Percentiles rank a stretch among this genome's conserved stretches.
phyloP scores from a whole-genome alignment of 1,140 invertebrate genomes.

The Apocrypta bakeri region DNA sequence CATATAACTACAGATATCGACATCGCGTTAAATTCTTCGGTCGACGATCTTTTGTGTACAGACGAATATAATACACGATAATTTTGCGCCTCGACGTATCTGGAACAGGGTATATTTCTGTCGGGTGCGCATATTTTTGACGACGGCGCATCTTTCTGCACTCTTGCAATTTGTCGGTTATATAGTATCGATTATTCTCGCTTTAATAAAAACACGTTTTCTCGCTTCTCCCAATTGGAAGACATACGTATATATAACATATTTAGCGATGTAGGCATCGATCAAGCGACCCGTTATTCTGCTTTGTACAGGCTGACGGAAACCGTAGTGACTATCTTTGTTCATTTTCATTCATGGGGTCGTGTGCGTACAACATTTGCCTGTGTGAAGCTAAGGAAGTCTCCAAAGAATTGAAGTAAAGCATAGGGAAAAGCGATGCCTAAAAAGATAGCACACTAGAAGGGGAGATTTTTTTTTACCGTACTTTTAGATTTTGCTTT shows the following conservation, averaged over 20 bases:
- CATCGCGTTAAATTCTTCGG: not conserved
- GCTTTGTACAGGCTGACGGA: not conserved
- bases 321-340: not conserved
- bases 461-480: too few species aligned
- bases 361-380: too few species aligned
- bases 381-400: too few species aligned
- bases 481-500: too few species aligned
- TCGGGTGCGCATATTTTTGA: not conserved
- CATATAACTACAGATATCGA: not conserved
- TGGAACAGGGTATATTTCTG: not conserved
- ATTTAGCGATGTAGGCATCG: not conserved
- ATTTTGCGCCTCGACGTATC: not conserved
- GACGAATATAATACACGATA: too few species aligned
- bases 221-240: too few species aligned
- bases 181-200: not conserved
- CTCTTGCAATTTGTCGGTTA: not conserved
- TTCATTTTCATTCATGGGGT: too few species aligned
- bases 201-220: not conserved
- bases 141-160: not conserved
- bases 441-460: too few species aligned
- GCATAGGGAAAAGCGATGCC: too few species aligned
- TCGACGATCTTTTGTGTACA: not conserved
- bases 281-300: not conserved
- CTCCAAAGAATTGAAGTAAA: too few species aligned
- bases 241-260: too few species aligned